Percentiles rank a stretch among this genome's conserved stretches.
phyloP scores from a whole-genome alignment of 2,888 invertebrate genomes.

The Heliothis peltigera region DNA sequence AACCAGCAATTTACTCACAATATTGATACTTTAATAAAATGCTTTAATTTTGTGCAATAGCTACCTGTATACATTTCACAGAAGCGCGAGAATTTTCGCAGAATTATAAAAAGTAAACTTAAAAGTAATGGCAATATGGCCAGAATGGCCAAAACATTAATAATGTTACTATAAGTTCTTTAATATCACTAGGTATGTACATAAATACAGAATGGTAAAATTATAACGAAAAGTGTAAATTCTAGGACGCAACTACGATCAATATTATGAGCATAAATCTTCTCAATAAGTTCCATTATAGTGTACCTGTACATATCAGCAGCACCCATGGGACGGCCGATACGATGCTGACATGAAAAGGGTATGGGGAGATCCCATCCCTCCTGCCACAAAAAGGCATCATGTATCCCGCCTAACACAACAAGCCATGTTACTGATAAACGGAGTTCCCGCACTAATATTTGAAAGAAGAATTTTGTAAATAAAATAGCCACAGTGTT shows the following conservation, averaged over 20 bases:
- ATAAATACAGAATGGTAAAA: too few relatives aligned
- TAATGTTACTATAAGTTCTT: too few relatives aligned
- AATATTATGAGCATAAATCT: conserved; percentile 1
- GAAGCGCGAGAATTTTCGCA: too few relatives aligned
- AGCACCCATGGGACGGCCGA: not conserved
- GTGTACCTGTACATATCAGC: not conserved
- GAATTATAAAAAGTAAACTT: too few relatives aligned
- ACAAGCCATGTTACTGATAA: not conserved
- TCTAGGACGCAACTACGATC: not conserved
- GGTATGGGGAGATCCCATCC: not conserved
- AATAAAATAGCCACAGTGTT: conserved; percentile 33
- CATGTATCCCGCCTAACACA: not conserved
- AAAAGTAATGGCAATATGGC: too few relatives aligned
- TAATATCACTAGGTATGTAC: too few relatives aligned
- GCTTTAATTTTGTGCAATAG: too few relatives aligned
- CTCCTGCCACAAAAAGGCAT: conserved; percentile 1
- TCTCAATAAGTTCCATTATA: conserved; percentile 1
- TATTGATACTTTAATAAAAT: too few relatives aligned
- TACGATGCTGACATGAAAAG: conserved; percentile 2
- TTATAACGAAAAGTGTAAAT: not conserved
- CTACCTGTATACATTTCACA: too few relatives aligned
- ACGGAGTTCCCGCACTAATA: not conserved
- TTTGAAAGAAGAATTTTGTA: conserved; percentile 22
- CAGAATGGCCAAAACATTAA: too few relatives aligned
- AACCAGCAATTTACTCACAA: too few relatives aligned